phyloP scores from a whole-genome alignment of 1,140 invertebrate genomes.

The Drosophila orosa region DNA sequence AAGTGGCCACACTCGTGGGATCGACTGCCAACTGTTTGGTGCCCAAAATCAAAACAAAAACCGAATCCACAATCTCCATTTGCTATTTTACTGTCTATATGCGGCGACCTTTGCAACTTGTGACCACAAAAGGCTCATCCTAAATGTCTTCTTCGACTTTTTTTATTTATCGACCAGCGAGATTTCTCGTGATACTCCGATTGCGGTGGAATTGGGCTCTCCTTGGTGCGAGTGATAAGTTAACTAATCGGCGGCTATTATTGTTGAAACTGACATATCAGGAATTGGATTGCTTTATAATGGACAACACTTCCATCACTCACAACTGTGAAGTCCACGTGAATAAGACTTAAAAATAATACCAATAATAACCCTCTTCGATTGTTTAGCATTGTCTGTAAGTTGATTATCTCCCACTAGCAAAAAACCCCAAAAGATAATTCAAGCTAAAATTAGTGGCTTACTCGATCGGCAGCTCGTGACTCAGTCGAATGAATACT shows the following conservation, averaged over 20 bases:
- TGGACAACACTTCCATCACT: conserved; percentile 59
- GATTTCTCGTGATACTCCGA: neutral
- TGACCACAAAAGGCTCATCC: conserved; percentile 23
- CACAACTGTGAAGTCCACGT: conserved; percentile 38
- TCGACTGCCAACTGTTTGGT: conserved; percentile 27
- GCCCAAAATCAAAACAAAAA: conserved; percentile 49
- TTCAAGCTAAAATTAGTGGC: conserved; percentile 39
- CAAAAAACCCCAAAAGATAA: conserved; percentile 43
- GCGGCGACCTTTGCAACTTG: conserved; percentile 15
- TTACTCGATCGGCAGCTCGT: conserved; percentile 29
- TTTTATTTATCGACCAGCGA: conserved; percentile 7
- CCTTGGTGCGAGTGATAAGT: conserved; percentile 60
- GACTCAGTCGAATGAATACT: conserved; percentile 19
- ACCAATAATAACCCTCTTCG: conserved; percentile 23
- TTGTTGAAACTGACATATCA: conserved; percentile 80
- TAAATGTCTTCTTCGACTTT: neutral
- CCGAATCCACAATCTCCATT: conserved; percentile 29
- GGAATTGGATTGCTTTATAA: conserved; percentile 83
- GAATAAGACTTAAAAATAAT: conserved; percentile 22
- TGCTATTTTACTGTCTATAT: conserved; percentile 5
- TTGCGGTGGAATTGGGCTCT: conserved; percentile 11
- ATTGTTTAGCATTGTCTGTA: conserved; percentile 35
- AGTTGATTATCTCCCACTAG: conserved; percentile 26
- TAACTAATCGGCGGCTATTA: conserved; percentile 82
- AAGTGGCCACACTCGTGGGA: conserved; percentile 43